Conservation (phyloP, 1,140 invertebrate genomes). For the Chironomus tepperi region DNA sequence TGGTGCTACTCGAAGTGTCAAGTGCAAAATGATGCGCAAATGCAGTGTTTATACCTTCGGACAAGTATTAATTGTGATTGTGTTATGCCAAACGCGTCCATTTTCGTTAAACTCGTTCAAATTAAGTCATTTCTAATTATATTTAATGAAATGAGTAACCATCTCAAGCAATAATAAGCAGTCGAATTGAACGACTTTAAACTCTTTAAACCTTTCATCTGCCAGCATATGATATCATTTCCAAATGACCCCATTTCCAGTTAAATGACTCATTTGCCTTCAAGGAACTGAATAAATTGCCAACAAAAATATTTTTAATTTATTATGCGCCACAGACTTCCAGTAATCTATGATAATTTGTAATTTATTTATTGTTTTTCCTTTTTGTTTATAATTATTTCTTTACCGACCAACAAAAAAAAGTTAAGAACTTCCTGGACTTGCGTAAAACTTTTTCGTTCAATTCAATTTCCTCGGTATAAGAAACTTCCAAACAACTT, state of each 20-base stretch:
- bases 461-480: background rate
- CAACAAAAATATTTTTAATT: background rate
- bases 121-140: no score
- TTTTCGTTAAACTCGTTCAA: no score
- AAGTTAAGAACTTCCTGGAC: background rate
- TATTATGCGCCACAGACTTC: background rate
- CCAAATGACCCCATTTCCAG: background rate
- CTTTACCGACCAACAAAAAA: background rate
- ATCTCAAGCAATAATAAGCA: no score
- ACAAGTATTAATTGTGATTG: no score
- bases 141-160: no score
- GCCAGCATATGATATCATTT: no score
- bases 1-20: no score
- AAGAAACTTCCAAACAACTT: background rate
- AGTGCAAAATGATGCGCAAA: no score
- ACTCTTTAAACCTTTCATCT: no score
- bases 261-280: background rate
- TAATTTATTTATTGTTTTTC: slow-evolving; percentile 23
- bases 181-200: no score
- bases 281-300: background rate
- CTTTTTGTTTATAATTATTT: slow-evolving; percentile 21
- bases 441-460: background rate
- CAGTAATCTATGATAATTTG: background rate
- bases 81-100: no score
- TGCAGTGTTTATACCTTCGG: no score